Base-by-base conservation (phyloP, 2,113 vertebrate species). In the Parus major region DNA sequence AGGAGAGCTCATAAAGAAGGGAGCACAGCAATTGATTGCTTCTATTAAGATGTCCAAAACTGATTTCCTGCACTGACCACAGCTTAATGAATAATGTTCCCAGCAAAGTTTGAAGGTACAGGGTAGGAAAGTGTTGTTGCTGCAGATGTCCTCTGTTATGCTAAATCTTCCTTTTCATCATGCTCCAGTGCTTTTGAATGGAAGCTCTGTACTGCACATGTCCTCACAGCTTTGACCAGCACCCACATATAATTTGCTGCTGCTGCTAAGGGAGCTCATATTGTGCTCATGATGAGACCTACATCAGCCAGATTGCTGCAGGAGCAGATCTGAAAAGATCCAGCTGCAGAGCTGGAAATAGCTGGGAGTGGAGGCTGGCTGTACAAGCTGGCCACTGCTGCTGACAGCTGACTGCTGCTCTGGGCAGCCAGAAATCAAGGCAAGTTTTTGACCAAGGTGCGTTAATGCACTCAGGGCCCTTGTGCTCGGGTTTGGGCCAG, bases 401-500 rank as follows among this genome's bases (percentile, higher is more conserved):
- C 64, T 52, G 47, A 7, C 12, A 35, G 36, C 46, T 4, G 3
- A 15, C 42, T 9, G 4, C 73, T 2, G 3, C 75, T 68, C 66
- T 31, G 7, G 36, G 53, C 53, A 82, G 57, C 7, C 44, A 29
- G 68, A 82, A 69, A 49, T n/a, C 24, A 44, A 57, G 28, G 24
- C 19, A 15, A 7, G 49, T 52, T 83, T 39, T 82, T 85, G 70
- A 49, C 29, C 7, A 72, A 2, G 6, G 15, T 25, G 39, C 4
- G 0, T 25, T 71, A 64, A 41, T 92, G 41, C 35, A 42, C 5
- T 52, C 0, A 0, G 23, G 2, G 5, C 3, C 20, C 15, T 47
- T 41, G 29, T n/a, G 18, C 39, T 83, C 0, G 0, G 7, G 31
- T 72, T 92, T 33, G 11, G 36, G 52, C 21, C 71, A 76, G 12